Evolutionary conservation across 2,888 invertebrate genomes (phyloP).

Genomic region (Cremastobaeus sp.): DNA sequence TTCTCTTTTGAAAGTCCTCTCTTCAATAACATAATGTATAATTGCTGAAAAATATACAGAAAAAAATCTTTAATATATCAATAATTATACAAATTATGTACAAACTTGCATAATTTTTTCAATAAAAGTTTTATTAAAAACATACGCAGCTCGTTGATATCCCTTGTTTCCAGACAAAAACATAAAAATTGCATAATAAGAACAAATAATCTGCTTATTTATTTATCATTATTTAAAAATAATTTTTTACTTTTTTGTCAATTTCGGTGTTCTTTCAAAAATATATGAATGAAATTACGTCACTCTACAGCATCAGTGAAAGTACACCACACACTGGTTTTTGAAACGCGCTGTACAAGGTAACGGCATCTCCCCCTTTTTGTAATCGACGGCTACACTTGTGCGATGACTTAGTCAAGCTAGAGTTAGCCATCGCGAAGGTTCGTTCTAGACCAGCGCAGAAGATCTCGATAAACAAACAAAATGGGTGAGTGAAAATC

Average conservation of each 20-base stretch:
- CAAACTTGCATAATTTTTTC: too few relatives aligned
- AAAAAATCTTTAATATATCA: too few relatives aligned
- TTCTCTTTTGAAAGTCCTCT: conserved; percentile 63
- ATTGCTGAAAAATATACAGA: too few relatives aligned
- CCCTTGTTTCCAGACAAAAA: too few relatives aligned
- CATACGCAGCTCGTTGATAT: too few relatives aligned
- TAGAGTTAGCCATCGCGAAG: conserved; percentile 32
- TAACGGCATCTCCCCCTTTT: conserved; percentile 55
- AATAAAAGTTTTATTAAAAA: background rate
- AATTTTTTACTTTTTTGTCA: too few relatives aligned
- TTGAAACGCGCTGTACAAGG: conserved; percentile 53
- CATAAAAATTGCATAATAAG: background rate
- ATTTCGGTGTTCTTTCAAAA: background rate
- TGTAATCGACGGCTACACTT: conserved; percentile 25
- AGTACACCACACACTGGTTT: conserved; percentile 11
- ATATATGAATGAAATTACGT: conserved; percentile 27
- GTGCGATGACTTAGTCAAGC: conserved; percentile 46
- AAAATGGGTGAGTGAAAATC: conserved; percentile 51
- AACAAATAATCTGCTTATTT: background rate
- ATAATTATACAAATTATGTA: too few relatives aligned
- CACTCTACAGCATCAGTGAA: conserved; percentile 33
- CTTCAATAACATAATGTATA: conserved; percentile 16
- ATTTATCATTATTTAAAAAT: background rate
- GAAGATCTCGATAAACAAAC: conserved; percentile 16
- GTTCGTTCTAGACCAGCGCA: conserved; percentile 18